Evolutionary conservation across 2,797 vertebrate species (phyloP), one percentile per base, ranked within the genome.

Genomic region (Loris lydekkerianus): DNA sequence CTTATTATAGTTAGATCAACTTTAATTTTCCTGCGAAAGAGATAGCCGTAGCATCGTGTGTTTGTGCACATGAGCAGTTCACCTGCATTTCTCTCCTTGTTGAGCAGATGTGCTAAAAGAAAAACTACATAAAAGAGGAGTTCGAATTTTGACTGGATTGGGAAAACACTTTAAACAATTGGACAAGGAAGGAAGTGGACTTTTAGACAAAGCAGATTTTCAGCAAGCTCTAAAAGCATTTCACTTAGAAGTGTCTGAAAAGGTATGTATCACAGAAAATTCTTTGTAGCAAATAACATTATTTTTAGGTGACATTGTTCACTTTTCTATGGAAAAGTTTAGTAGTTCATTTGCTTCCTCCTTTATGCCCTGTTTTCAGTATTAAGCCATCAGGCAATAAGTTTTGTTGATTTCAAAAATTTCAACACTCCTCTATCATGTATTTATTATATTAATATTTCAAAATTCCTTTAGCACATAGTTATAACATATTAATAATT

Each of bases 191-290:
- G 96, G 97, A 96, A 97, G 85, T 77, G 98, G 98, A 89, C 82
- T 98, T 86, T 97, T 99, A 34, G 96, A 96, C 76, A 98, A 97
- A 93, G 72, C 90, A 80, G 94, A 98, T 91, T 98, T 98, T 86
- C 98, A 97, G 96, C 97, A 98, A 96, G 98, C 98, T 97, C 89
- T 99, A 14, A 97, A 98, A 96, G 18, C 72, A 43, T 98, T 98
- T 97, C 97, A 98, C 88, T 97, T 99, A 96, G 97, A 98, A 94
- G 75, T 99, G 2, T 91, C 98, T 77, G 97, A 98, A 94, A 93
- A 93, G 93, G 98, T 98, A 97, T 93, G 97, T 97, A 53, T 84
- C 69, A 17, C 10, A 81, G 31, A 73, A 70, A 4, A 43, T 88
- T 65, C 77, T 70, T 49, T 76, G 18, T 21, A 8, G 20, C 34